These are phyloP conservation scores for Indicator indicator DNA, from an alignment of 2,113 vertebrate genomes.

Conservation along the genomic window DNA sequence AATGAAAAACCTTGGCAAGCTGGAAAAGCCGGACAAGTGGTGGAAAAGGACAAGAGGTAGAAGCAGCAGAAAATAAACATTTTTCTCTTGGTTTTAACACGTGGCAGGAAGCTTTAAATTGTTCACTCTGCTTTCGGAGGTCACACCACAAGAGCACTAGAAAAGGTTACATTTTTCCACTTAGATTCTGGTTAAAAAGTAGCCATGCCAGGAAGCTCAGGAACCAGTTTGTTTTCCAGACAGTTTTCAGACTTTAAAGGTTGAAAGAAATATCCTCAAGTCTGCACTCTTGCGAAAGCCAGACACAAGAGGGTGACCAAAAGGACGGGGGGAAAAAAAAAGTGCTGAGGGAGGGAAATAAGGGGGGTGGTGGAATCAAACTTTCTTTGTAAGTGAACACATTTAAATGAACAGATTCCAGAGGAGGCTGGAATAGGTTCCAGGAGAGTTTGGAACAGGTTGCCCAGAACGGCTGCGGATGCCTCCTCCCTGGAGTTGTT, in stretches of 20 bases:
- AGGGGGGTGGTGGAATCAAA: background rate
- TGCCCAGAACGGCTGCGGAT: too few species aligned
- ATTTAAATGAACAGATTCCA: background rate
- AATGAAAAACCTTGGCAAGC: background rate
- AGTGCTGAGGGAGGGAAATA: fast-evolving
- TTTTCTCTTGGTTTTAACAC: background rate
- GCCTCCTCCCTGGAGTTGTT: too few species aligned
- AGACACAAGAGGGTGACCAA: background rate
- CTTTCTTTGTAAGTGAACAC: background rate
- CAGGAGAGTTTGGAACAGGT: too few species aligned
- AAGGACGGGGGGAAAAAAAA: background rate
- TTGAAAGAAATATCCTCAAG: background rate
- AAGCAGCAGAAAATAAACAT: background rate
- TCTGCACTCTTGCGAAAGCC: background rate
- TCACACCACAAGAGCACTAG: background rate
- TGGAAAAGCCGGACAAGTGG: background rate
- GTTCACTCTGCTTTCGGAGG: background rate
- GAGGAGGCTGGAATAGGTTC: background rate
- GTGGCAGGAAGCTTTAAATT: background rate
- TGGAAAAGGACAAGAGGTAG: background rate
- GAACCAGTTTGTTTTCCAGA: background rate
- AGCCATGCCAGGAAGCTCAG: background rate
- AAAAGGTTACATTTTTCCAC: slow-evolving; percentile 33
- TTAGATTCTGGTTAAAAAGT: background rate
- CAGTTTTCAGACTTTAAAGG: background rate